Conservation (phyloP, 2,113 vertebrate genomes). For the Corydoras sp. region DNA sequence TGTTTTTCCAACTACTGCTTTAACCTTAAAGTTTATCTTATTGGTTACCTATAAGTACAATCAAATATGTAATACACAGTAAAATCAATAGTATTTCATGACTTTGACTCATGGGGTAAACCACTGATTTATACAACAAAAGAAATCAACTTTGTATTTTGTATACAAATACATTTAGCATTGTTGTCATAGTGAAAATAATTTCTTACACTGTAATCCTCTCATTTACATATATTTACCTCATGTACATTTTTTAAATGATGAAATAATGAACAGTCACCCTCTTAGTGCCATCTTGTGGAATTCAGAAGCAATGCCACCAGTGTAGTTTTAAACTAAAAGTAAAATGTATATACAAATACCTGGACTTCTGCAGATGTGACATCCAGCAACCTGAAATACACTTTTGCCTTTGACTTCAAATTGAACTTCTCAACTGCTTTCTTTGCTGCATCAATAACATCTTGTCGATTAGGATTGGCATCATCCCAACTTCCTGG, state of each 20-base stretch:
- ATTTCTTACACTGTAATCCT: too few species aligned
- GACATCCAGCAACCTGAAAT: constrained; percentile 43
- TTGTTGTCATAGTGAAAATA: too few species aligned
- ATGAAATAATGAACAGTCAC: too few species aligned
- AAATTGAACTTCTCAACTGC: constrained; percentile 42
- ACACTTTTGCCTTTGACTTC: constrained; percentile 38
- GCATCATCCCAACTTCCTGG: constrained; percentile 31
- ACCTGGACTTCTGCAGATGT: constrained; percentile 45
- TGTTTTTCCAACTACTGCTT: constrained; percentile 41
- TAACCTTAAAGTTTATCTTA: constrained; percentile 36
- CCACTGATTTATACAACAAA: background rate
- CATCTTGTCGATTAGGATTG: constrained; percentile 9
- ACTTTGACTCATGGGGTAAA: background rate
- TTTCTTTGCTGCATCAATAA: constrained; percentile 29
- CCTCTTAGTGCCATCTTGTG: too few species aligned
- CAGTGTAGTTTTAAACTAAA: too few species aligned
- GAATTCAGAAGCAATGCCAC: too few species aligned
- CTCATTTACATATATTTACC: too few species aligned
- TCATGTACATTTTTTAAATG: too few species aligned
- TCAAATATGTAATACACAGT: background rate
- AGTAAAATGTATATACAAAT: background rate
- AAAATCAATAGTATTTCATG: background rate
- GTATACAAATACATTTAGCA: too few species aligned
- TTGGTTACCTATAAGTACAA: constrained; percentile 42
- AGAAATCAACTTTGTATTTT: too few species aligned